Evolutionary conservation across 2,797 vertebrate species (phyloP).

Genomic region (Microchirus variegatus): DNA sequence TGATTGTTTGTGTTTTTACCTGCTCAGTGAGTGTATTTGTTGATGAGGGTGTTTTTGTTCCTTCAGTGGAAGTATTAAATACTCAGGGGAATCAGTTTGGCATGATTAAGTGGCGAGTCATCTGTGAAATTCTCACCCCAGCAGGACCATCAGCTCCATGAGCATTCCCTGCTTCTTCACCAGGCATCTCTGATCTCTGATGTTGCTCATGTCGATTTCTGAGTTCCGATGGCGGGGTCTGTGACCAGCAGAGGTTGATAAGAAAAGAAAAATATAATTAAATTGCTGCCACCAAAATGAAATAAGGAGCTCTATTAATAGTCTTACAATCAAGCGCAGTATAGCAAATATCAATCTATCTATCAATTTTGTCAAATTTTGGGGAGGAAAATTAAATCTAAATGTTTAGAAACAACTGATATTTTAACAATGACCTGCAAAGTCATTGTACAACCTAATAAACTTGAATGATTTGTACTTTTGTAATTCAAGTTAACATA

Average conservation of each 20-base stretch:
- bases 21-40: too few relatives aligned
- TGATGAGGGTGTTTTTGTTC: too few relatives aligned
- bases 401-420: background rate
- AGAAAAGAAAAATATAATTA: background rate
- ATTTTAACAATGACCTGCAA: background rate
- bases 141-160: slow-evolving; percentile 41
- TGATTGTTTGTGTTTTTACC: too few relatives aligned
- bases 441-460: too few relatives aligned
- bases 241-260: background rate
- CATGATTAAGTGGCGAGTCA: too few relatives aligned
- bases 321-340: too few relatives aligned
- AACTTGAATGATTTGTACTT: background rate
- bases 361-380: too few relatives aligned
- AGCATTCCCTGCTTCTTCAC: slow-evolving; percentile 40
- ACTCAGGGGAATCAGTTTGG: too few relatives aligned
- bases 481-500: background rate
- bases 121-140: slow-evolving; percentile 62
- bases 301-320: background rate
- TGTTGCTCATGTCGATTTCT: slow-evolving; percentile 9
- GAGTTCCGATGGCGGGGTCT: slow-evolving; percentile 5
- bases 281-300: background rate
- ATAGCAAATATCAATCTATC: too few relatives aligned
- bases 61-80: too few relatives aligned
- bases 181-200: background rate
- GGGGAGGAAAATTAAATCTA: too few relatives aligned